phyloP scores from a whole-genome alignment of 2,113 vertebrate genomes.

The Myiozetetes cayanensis region DNA sequence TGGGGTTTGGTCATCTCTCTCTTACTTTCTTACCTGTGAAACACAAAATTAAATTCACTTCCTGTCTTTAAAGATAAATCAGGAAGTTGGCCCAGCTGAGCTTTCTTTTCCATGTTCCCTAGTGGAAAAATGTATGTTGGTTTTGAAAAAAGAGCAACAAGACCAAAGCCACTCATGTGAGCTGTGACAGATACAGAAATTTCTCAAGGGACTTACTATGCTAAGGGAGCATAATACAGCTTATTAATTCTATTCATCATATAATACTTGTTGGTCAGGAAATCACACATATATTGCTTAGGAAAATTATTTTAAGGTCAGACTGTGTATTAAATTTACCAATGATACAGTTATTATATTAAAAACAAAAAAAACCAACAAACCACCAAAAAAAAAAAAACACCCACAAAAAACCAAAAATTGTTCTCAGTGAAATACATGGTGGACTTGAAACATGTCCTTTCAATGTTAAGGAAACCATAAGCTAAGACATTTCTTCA shows the following conservation, averaged over 20 bases:
- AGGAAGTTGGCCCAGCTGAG: slow-evolving; percentile 1
- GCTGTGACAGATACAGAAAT: slow-evolving; percentile 46
- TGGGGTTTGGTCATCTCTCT: neutral
- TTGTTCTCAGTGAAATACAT: neutral
- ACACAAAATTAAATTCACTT: neutral
- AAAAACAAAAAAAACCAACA: neutral
- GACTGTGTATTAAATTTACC: slow-evolving; percentile 31
- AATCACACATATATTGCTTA: too few relatives aligned
- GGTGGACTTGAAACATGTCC: neutral
- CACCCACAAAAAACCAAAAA: neutral
- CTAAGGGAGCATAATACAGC: too few relatives aligned
- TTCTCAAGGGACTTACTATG: slow-evolving; percentile 51
- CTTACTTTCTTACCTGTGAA: neutral
- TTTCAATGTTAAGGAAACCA: neutral
- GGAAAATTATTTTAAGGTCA: too few relatives aligned
- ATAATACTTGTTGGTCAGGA: too few relatives aligned
- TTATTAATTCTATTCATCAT: too few relatives aligned
- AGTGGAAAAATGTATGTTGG: neutral
- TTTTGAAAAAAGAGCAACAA: slow-evolving; percentile 17
- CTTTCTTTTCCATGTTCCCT: slow-evolving; percentile 13
- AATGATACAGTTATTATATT: neutral
- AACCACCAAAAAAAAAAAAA: neutral
- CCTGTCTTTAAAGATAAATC: slow-evolving; percentile 29
- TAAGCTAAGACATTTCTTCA: neutral
- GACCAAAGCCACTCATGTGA: slow-evolving; percentile 29